Evolutionary conservation across 2,888 invertebrate species (phyloP).

Genomic region (Crocallis elinguaria): DNA sequence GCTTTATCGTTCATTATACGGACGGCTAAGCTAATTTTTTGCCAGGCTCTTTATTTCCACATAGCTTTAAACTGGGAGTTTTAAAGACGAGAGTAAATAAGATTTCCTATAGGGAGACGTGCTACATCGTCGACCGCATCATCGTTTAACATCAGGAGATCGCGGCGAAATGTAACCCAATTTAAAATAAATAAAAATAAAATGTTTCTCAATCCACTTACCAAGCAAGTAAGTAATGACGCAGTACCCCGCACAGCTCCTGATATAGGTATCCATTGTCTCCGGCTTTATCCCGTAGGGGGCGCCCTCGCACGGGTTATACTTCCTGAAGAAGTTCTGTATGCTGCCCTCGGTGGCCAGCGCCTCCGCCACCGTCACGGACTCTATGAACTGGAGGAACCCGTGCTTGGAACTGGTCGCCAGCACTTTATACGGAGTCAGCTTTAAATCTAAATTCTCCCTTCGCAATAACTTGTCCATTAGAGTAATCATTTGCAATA

Average conservation of each 20-base stretch:
- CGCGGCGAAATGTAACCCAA: too few species aligned
- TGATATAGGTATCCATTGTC: slow-evolving; percentile 98
- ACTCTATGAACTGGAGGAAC: slow-evolving; percentile 98
- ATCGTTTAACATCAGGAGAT: too few species aligned
- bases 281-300: slow-evolving; percentile 96
- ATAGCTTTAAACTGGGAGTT: too few species aligned
- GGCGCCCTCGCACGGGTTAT: slow-evolving; percentile 94
- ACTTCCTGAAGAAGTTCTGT: slow-evolving; percentile 95
- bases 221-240: slow-evolving; percentile 97
- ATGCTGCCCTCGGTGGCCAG: slow-evolving; percentile 94
- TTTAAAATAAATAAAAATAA: too few species aligned
- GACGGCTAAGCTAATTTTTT: too few species aligned
- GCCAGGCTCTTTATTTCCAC: too few species aligned
- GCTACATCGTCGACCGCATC: too few species aligned
- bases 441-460: slow-evolving; percentile 97
- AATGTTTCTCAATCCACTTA: slow-evolving; percentile 59
- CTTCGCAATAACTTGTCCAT: slow-evolving; percentile 98
- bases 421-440: slow-evolving; percentile 96
- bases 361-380: slow-evolving; percentile 96
- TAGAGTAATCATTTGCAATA: slow-evolving; percentile 98
- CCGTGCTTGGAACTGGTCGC: slow-evolving; percentile 98
- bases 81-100: too few species aligned
- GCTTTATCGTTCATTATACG: too few species aligned
- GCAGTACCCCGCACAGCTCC: slow-evolving; percentile 98
- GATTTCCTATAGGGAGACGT: too few species aligned